phyloP scores from a whole-genome alignment of 37 sponge, comb jelly and placozoan genomes.

The Oscarella lobularis region DNA sequence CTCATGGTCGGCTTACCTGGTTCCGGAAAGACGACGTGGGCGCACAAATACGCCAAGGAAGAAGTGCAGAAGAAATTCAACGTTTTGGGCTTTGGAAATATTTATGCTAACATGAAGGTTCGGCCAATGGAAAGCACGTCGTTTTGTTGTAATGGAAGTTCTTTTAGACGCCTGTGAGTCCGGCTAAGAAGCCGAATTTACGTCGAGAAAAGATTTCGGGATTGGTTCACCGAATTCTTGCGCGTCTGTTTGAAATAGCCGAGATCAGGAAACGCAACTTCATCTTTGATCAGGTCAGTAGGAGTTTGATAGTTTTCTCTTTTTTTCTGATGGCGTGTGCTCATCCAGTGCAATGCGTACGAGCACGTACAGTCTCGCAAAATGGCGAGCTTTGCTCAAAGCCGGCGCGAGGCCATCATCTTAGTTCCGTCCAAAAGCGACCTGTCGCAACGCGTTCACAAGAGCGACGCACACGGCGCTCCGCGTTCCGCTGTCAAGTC shows the following conservation, averaged over 20 bases:
- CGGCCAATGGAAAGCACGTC: no score
- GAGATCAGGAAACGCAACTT: slow-evolving; percentile 47
- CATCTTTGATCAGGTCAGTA: slow-evolving; percentile 54
- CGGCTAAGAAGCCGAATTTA: neutral
- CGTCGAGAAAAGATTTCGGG: slow-evolving; percentile 1
- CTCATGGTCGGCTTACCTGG: slow-evolving; percentile 88
- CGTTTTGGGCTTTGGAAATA: slow-evolving; percentile 62
- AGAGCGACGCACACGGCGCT: neutral
- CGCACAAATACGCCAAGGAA: slow-evolving; percentile 38
- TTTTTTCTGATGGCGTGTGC: no score
- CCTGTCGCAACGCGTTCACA: slow-evolving; percentile 35
- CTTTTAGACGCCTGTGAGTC: neutral
- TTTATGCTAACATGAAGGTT: slow-evolving; percentile 72
- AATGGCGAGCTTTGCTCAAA: slow-evolving; percentile 52
- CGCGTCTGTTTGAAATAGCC: slow-evolving; percentile 53
- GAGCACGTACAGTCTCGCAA: slow-evolving; percentile 37
- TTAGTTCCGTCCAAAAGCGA: slow-evolving; percentile 54
- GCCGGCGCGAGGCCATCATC: slow-evolving; percentile 44
- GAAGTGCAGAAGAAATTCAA: slow-evolving; percentile 61
- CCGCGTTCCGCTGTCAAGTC: neutral
- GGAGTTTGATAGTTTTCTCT: no score
- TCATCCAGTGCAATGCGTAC: slow-evolving; percentile 66
- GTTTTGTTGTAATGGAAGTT: slow-evolving; percentile 66
- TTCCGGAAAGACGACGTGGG: slow-evolving; percentile 96
- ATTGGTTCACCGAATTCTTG: slow-evolving; percentile 38